Conservation (phyloP, 1,140 invertebrate genomes). For the Oryzaephilus surinamensis region DNA sequence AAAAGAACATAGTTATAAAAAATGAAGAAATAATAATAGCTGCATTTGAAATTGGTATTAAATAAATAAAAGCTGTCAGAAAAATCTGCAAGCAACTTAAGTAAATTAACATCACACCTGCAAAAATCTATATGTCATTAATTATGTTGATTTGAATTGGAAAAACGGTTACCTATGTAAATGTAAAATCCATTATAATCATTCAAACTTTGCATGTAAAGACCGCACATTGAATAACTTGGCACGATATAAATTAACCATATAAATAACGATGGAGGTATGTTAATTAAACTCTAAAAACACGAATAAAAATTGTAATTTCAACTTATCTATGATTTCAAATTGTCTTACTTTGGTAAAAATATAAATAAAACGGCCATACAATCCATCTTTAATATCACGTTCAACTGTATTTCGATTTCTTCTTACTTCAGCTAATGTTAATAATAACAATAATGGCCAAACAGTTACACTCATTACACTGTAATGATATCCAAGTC, state of each 20-base stretch:
- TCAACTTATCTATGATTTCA: background rate
- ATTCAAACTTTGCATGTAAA: conserved; percentile 53
- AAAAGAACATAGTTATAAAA: conserved; percentile 48
- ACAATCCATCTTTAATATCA: conserved; percentile 69
- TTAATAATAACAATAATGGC: conserved; percentile 61
- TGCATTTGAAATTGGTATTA: conserved; percentile 48
- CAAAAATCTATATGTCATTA: conserved; percentile 13
- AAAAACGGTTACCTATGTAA: conserved; percentile 58
- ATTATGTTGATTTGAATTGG: background rate
- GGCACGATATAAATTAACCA: conserved; percentile 76
- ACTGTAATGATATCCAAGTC: conserved; percentile 76
- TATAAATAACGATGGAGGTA: conserved; percentile 53
- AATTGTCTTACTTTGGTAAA: conserved; percentile 60
- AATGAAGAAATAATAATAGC: conserved; percentile 49
- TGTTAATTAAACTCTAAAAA: conserved; percentile 47
- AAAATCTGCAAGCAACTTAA: conserved; percentile 60
- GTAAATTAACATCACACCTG: conserved; percentile 70
- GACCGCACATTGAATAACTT: conserved; percentile 79
- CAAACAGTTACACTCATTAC: conserved; percentile 65
- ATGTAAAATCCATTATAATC: conserved; percentile 59
- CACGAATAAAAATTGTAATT: too few species aligned
- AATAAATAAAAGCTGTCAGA: conserved; percentile 55
- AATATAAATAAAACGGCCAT: conserved; percentile 67
- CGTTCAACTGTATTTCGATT: conserved; percentile 60
- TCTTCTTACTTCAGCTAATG: conserved; percentile 54